Evolutionary conservation across 2,797 vertebrate genomes (phyloP).

Genomic region (Atherinosoma microstoma): DNA sequence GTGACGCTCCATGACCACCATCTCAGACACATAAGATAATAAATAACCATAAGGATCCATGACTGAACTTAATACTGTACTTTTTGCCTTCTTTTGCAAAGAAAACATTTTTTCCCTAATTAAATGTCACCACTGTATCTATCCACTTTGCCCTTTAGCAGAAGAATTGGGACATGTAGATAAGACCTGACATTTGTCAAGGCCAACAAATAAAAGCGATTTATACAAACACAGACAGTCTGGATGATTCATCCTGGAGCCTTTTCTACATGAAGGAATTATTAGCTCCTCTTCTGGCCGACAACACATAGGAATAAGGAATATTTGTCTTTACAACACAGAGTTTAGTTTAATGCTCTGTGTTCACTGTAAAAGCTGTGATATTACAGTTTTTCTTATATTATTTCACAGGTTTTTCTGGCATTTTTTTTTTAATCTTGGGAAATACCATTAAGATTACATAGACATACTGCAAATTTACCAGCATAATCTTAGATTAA

Average conservation of each 20-base stretch:
- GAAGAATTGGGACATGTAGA: conserved; percentile 25
- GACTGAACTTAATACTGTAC: too few relatives aligned
- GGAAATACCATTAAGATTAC: too few relatives aligned
- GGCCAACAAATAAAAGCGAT: conserved; percentile 20
- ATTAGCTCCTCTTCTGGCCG: conserved; percentile 15
- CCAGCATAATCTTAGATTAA: too few relatives aligned
- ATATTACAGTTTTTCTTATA: too few relatives aligned
- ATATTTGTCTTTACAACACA: conserved; percentile 18
- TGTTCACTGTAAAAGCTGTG: too few relatives aligned
- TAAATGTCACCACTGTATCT: conserved; percentile 40
- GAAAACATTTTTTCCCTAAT: conserved; percentile 27
- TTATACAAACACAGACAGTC: conserved; percentile 31
- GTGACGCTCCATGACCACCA: too few relatives aligned
- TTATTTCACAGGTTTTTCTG: too few relatives aligned
- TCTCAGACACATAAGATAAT: background rate
- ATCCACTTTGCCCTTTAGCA: conserved; percentile 20
- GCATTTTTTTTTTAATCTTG: too few relatives aligned
- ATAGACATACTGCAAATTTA: too few relatives aligned
- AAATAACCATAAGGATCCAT: background rate
- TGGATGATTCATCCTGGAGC: conserved; percentile 26
- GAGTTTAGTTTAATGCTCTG: background rate
- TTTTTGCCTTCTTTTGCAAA: conserved; percentile 15
- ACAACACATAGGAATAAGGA: conserved; percentile 3
- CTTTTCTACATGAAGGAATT: conserved; percentile 17
- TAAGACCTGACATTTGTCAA: conserved; percentile 50